Evolutionary conservation across 2,113 vertebrate genomes (phyloP), one percentile per base, ranked within the genome.

Genomic region (Dunckerocampus dactyliophorus): DNA sequence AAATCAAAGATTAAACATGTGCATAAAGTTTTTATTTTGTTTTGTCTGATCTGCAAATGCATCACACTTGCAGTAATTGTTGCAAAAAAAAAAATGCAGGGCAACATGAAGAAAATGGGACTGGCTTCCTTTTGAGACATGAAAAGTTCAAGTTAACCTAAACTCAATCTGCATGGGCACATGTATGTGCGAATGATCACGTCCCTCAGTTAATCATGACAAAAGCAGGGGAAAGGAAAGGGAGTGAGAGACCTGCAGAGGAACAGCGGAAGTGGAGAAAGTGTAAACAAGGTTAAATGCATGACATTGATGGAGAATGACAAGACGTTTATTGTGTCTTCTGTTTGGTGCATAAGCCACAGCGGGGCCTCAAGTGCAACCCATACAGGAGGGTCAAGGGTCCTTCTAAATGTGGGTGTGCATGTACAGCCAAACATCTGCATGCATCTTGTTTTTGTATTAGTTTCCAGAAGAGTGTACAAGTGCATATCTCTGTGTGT

Each of bases 141-240:
- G 73, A 76, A 74, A 77, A 74, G 71, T 76, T 80, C 62, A 59
- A 24, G 62, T 82, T 72, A 79, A 76, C 46, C 63, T 73, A 63
- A 76, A 75, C 57, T 69, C 57, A 73, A 48, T 46, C 47, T 59
- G 62, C 63, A 51, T 58, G 52, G 47, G 64, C 19, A 22, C 62
- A 45, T 63, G 47, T 62, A 62, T 76, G 70, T 66, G 62, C 1
- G 19, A 63, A 82, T 82, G 84, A 86, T 83, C 79, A 86, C 86
- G 81, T 81, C 75, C 73, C 63, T 64, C 39, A 59, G 58, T 80
- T 88, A 82, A 83, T 88, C 68, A 84, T 62, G 72, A 56, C 70
- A 80, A 83, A 81, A 78, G 71, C 63, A 22, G 47, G 46, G 59
- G 22, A 43, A 28, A 31, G 42, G 42, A 5, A 24, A 42, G 50